Conservation (phyloP, 2,113 vertebrate genomes). For the Geococcyx californianus region DNA sequence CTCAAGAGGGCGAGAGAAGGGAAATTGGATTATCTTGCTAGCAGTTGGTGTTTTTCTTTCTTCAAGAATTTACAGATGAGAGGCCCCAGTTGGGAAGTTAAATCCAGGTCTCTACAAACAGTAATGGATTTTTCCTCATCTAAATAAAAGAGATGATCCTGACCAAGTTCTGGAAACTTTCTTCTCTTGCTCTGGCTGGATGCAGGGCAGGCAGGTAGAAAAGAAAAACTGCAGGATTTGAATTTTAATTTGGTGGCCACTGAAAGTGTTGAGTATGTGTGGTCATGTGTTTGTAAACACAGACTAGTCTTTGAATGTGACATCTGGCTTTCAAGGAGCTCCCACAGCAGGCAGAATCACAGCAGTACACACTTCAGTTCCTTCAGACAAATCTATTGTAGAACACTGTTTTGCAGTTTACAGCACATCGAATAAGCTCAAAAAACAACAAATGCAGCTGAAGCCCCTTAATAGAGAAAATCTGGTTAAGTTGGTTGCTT, state of each 20-base stretch:
- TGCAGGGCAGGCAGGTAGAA: not conserved
- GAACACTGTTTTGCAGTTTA: not conserved
- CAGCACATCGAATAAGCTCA: constrained; percentile 9
- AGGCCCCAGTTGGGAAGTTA: constrained; percentile 21
- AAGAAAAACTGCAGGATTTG: not conserved
- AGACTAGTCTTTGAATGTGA: constrained; percentile 23
- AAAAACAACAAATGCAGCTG: constrained; percentile 56
- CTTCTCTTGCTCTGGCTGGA: not conserved
- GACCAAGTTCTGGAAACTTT: not conserved
- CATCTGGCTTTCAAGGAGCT: constrained; percentile 49
- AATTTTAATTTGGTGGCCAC: not conserved
- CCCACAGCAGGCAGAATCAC: constrained; percentile 40
- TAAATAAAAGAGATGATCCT: not conserved
- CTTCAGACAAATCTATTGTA: constrained; percentile 23
- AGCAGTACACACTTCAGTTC: constrained; percentile 43
- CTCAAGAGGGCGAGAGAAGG: constrained; percentile 38
- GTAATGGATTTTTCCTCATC: not conserved
- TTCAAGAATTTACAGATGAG: constrained; percentile 52
- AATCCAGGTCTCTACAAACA: constrained; percentile 46
- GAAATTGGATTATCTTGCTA: constrained; percentile 79
- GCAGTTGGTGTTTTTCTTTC: constrained; percentile 72
- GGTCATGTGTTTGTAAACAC: constrained; percentile 47
- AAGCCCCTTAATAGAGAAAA: constrained; percentile 67
- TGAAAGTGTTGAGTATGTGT: not conserved
- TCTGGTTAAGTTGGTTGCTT: constrained; percentile 62